Percentiles rank a stretch among this genome's conserved stretches.
Evolutionary conservation across 2,888 invertebrate species (phyloP).

Genomic region (Dorcus parallelipipedus): DNA sequence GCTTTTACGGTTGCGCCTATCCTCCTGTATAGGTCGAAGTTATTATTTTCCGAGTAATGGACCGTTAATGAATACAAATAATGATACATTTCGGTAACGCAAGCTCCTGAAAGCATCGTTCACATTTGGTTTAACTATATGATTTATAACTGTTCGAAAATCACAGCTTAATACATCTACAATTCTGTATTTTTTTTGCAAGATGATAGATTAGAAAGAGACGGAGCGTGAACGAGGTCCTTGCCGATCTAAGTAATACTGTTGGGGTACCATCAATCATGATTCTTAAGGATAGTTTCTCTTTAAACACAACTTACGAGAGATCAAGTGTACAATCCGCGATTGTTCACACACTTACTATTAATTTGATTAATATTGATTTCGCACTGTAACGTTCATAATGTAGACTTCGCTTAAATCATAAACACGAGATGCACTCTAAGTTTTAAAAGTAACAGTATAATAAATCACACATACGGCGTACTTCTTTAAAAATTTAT

Average conservation of each 20-base stretch:
- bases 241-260: conserved; percentile 35
- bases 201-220: conserved; percentile 15
- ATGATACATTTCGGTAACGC: conserved; percentile 16
- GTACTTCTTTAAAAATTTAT: neutral
- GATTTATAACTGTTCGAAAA: conserved; percentile 35
- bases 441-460: no score
- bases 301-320: conserved; percentile 12
- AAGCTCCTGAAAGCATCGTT: conserved; percentile 27
- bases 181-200: conserved; percentile 18
- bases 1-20: neutral
- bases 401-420: no score
- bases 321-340: conserved; percentile 10
- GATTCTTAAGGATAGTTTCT: conserved; percentile 23
- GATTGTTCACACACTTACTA: conserved; percentile 9
- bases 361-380: neutral
- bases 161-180: conserved; percentile 35
- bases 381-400: neutral
- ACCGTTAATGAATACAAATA: conserved; percentile 26
- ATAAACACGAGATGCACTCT: no score
- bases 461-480: no score
- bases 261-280: conserved; percentile 33
- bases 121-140: conserved; percentile 31
- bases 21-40: neutral
- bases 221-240: conserved; percentile 27
- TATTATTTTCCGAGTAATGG: conserved; percentile 19